Conservation (phyloP, 1,140 invertebrate genomes). For the Atta texana region DNA sequence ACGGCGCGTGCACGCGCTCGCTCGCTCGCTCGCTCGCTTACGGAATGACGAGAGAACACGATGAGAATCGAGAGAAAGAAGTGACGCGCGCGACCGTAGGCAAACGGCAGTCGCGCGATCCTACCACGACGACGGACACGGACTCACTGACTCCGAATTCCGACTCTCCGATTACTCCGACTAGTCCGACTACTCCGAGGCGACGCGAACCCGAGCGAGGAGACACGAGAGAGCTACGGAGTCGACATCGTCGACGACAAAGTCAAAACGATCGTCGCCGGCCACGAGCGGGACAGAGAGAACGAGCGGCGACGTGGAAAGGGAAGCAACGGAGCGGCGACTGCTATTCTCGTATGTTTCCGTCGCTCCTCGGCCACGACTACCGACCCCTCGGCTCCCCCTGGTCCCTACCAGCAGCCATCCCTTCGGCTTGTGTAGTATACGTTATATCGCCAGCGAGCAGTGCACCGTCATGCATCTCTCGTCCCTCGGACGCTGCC, state of each 20-base stretch:
- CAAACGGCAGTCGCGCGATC: constrained; percentile 19
- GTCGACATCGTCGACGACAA: constrained; percentile 5
- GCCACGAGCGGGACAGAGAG: not conserved
- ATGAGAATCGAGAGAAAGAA: not conserved
- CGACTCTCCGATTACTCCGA: too few relatives aligned
- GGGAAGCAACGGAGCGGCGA: not conserved
- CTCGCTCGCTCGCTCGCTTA: not conserved
- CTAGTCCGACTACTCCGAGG: not conserved
- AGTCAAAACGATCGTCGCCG: constrained; percentile 9
- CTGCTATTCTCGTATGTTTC: constrained; percentile 31
- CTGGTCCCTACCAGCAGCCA: not conserved
- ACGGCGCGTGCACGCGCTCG: not conserved
- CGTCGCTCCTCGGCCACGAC: constrained; percentile 23
- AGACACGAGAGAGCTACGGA: constrained; percentile 49
- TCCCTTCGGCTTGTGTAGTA: constrained; percentile 1
- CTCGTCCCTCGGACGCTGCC: not conserved
- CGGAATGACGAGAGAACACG: constrained; percentile 8
- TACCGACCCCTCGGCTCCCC: not conserved
- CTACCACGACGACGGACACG: constrained; percentile 65
- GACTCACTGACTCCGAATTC: constrained; percentile 72
- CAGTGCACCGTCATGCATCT: constrained; percentile 46
- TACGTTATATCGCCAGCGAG: not conserved
- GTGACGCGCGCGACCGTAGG: constrained; percentile 17
- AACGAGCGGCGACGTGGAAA: not conserved
- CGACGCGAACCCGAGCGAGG: constrained; percentile 63